Evolutionary conservation across 2,113 vertebrate species (phyloP), one percentile per base, ranked within the genome.

Genomic region (Gobius niger): DNA sequence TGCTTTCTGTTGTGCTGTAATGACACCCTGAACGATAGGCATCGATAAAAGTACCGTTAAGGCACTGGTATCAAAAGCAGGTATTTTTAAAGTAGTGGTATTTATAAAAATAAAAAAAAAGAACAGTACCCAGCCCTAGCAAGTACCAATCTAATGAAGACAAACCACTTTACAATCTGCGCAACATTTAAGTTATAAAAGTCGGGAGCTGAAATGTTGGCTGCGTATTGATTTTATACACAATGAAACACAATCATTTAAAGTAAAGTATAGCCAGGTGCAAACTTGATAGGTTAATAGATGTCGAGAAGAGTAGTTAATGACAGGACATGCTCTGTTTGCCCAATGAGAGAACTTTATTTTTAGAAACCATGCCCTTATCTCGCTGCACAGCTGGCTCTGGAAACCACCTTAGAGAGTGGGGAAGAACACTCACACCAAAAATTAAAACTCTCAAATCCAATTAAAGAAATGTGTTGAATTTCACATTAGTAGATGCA

Each of bases 281-380:
- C 52, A 80, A 73, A 84, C 82, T 80, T 12, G 51, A 82, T 68
- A 85, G 85, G 75, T 86, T 84, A 80, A 73, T 74, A 72, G 59
- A 14, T 9, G 42, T 77, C 77, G 83, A 82, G 42, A 75, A 64
- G 64, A 70, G 73, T 70, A 61, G 68, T 85, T 83, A 87, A 87
- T 85, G 86, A 83, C 80, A 81, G 44, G 0, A 34, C 18, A 40
- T 73, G 82, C 76, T 53, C 51, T 75, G 70, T 73, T 70, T 46
- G 44, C 44, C 13, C 41, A 85, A 70, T 56, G 62, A 82, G 62
- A 1, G 1, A 3, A 10, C 57, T 46, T 49, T 88, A 90, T 87
- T 90, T 90, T 90, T 88, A 88, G 84, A 70, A 68, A 18, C 63
- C 47, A 7, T 49, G 75, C 51, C 75, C 81, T 90, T 91, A 91